Conservation (phyloP, 53 echinoderm and acorn worm genomes). For the Holothuria scabra region DNA sequence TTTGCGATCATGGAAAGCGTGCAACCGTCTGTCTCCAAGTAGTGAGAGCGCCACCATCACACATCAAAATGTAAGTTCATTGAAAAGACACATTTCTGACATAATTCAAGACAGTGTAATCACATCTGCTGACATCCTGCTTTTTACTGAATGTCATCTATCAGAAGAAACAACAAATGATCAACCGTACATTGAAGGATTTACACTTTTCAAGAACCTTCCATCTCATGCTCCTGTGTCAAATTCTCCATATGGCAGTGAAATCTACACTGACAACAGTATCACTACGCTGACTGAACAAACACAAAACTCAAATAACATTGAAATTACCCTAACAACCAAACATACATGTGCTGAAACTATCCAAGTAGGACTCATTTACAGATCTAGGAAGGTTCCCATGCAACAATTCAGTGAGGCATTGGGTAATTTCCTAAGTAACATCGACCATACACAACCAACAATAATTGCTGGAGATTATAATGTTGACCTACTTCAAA, state of each 20-base stretch:
- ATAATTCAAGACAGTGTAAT: conserved; percentile 1
- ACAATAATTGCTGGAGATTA: conserved; percentile 45
- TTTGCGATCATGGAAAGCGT: neutral
- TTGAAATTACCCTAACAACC: conserved; percentile 11
- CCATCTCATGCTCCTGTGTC: neutral
- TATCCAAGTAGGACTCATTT: conserved; percentile 36
- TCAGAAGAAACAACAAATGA: neutral
- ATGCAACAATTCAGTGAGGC: neutral
- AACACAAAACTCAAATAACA: conserved; percentile 7
- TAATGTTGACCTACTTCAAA: conserved; percentile 30
- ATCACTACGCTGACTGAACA: neutral
- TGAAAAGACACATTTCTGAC: conserved; percentile 31
- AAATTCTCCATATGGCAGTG: conserved; percentile 29
- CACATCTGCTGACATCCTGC: conserved; percentile 34
- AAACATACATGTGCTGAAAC: neutral
- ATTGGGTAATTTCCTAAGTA: neutral
- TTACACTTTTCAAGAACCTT: conserved; percentile 4
- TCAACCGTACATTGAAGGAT: neutral
- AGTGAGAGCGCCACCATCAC: neutral
- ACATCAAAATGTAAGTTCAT: conserved; percentile 48
- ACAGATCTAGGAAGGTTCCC: conserved; percentile 1
- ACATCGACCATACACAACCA: conserved; percentile 13
- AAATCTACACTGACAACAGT: conserved; percentile 15
- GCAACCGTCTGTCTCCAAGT: neutral
- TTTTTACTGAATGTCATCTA: conserved; percentile 43